Conservation (phyloP, 2,888 invertebrate species). For the Ephialtes manifestator region DNA sequence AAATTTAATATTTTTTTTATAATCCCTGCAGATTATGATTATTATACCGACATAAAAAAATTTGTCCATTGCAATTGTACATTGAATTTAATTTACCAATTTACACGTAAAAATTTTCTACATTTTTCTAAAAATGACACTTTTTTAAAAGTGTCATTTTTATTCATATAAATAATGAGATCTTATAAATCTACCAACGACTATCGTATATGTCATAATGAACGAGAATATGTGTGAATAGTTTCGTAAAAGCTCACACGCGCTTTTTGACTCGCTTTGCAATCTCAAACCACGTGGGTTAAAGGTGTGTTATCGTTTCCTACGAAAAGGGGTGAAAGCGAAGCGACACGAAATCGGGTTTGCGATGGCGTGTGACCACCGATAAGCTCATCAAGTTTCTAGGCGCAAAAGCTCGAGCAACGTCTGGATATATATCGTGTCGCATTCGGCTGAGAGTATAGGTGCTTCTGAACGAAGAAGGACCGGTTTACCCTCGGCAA, state of each 20-base stretch:
- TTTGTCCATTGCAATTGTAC: too few relatives aligned
- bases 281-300: conserved; percentile 32
- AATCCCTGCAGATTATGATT: too few relatives aligned
- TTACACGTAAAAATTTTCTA: too few relatives aligned
- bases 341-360: conserved; percentile 26
- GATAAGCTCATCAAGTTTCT: conserved; percentile 63
- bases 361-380: conserved; percentile 56
- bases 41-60: too few relatives aligned
- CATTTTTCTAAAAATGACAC: too few relatives aligned
- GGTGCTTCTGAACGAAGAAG: conserved; percentile 2
- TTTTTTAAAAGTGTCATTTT: too few relatives aligned
- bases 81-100: too few relatives aligned
- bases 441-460: conserved; percentile 15
- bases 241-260: neutral
- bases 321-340: conserved; percentile 18
- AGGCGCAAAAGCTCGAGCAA: conserved; percentile 37
- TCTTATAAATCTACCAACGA: too few relatives aligned
- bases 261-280: conserved; percentile 21
- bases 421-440: conserved; percentile 30
- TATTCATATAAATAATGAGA: too few relatives aligned
- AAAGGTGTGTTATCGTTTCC: conserved; percentile 46
- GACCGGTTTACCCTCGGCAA: conserved; percentile 4
- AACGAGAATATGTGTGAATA: neutral
- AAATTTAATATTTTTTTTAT: too few relatives aligned
- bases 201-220: too few relatives aligned